Percentiles rank a stretch among this genome's conserved stretches.
phyloP scores from a whole-genome alignment of 2,888 invertebrate species.

The Stenichneumon culpator region DNA sequence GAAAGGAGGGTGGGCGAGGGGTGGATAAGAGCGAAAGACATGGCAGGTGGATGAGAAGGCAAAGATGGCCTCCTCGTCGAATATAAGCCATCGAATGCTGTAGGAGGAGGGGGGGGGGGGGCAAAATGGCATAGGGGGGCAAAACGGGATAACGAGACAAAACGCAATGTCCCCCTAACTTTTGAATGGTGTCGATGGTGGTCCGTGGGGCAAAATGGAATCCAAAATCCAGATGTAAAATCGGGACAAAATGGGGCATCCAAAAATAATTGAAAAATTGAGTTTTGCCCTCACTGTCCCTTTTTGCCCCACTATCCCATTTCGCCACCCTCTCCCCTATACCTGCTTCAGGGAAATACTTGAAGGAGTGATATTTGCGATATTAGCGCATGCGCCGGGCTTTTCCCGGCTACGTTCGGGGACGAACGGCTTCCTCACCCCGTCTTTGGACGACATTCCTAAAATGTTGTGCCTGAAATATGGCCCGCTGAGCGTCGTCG shows the following conservation, averaged over 20 bases:
- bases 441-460: neutral
- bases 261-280: too few species aligned
- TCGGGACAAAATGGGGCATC: too few species aligned
- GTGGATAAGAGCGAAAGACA: constrained; percentile 18
- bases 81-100: constrained; percentile 27
- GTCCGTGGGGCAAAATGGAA: too few species aligned
- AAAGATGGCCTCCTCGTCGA: constrained; percentile 10
- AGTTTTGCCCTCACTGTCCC: too few species aligned
- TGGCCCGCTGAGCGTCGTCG: neutral
- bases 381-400: constrained; percentile 32
- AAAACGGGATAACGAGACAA: too few species aligned
- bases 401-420: neutral
- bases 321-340: too few species aligned
- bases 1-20: constrained; percentile 58
- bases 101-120: too few species aligned
- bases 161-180: too few species aligned
- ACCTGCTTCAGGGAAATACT: constrained; percentile 1
- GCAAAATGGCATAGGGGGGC: too few species aligned
- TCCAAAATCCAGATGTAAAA: too few species aligned
- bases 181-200: too few species aligned
- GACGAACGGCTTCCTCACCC: neutral
- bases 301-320: too few species aligned
- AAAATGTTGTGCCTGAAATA: constrained; percentile 33
- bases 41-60: constrained; percentile 33
- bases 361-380: constrained; percentile 36